Base-by-base conservation (phyloP, 2,888 invertebrate genomes). In the Teleogryllus oceanicus region DNA sequence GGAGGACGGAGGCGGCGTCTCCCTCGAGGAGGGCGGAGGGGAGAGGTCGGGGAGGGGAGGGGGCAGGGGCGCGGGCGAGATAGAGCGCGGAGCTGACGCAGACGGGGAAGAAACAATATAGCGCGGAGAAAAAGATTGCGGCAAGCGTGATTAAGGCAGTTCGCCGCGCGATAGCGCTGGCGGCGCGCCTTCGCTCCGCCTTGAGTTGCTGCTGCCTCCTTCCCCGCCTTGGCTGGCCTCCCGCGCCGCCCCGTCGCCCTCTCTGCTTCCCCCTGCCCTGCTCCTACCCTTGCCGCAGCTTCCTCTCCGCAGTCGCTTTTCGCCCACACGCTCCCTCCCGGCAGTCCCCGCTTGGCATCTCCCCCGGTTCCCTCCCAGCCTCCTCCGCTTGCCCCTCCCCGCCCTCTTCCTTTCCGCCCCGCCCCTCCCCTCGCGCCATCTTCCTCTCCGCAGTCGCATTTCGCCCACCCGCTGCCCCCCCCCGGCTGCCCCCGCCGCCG, bases 1-100 rank as follows among this genome's bases (percentile, higher is more conserved):
- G 78, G 76, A 37, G 80, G 20, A 75, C 50, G 21, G 49, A 74
- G 77, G 50, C 50, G 49, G 50, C 50, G 75, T n/a, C 76, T 21
- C 24, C 76, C 37, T 21, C 76, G 21, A 76, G 20, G 24, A 21
- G 76, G 76, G 76, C 21, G 76, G 37, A 21, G 76, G 37, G 16
- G 24, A 2, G 37, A 11, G 62, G 62, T 0, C 5, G 62, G 12
- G 76, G 1, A 10, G 74, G 49, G 77, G n/a, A 11, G 50, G 50
- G 13, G 37, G 50, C 16, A 50, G 77, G 24, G 49, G n/a, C 11
- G 77, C 16, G 16, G 18, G 11, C 76, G 37, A 76, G 76, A 76
- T 24, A 76, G 76, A 24, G 76, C 76, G 24, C 16, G 21, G 76
- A 76, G 76, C 24, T 21, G 76, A 76, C 76, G 76, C 24, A 76